Evolutionary conservation across 2,888 invertebrate species (phyloP).

Genomic region (Mayetiola destructor): DNA sequence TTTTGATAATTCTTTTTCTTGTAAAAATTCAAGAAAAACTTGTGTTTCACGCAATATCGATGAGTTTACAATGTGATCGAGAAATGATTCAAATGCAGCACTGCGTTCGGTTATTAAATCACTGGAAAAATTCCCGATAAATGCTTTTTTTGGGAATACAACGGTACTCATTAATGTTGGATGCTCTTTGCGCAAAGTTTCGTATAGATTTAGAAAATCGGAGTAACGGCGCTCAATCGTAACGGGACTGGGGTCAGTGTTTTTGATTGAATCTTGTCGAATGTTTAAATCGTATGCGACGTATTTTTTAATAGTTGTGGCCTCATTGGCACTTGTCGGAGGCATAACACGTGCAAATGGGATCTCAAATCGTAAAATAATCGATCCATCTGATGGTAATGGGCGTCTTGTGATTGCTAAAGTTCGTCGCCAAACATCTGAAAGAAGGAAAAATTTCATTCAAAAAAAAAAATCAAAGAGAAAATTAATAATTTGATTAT

Average conservation of each 20-base stretch:
- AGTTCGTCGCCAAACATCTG: slow-evolving; percentile 32
- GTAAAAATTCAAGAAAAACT: slow-evolving; percentile 47
- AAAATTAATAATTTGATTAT: neutral
- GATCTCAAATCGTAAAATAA: slow-evolving; percentile 43
- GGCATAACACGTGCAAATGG: slow-evolving; percentile 50
- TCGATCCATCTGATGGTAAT: slow-evolving; percentile 27
- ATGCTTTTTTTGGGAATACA: slow-evolving; percentile 52
- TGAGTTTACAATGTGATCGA: slow-evolving; percentile 42
- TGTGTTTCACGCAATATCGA: slow-evolving; percentile 43
- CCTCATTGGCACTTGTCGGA: slow-evolving; percentile 37
- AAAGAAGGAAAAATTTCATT: no score
- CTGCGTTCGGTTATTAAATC: slow-evolving; percentile 49
- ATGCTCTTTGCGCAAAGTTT: slow-evolving; percentile 43
- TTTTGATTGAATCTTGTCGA: slow-evolving; percentile 40
- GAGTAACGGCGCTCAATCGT: slow-evolving; percentile 57
- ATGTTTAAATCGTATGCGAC: slow-evolving; percentile 55
- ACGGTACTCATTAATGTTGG: slow-evolving; percentile 40
- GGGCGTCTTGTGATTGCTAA: slow-evolving; percentile 16
- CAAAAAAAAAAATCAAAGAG: neutral
- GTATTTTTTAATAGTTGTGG: slow-evolving; percentile 42
- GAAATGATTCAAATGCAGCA: slow-evolving; percentile 46
- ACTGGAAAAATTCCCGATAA: slow-evolving; percentile 56
- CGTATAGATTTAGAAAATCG: slow-evolving; percentile 51
- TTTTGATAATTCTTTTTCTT: slow-evolving; percentile 46
- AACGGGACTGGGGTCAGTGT: slow-evolving; percentile 44